phyloP scores from a whole-genome alignment of 1,140 invertebrate species.

The Bilobella aurantiaca region DNA sequence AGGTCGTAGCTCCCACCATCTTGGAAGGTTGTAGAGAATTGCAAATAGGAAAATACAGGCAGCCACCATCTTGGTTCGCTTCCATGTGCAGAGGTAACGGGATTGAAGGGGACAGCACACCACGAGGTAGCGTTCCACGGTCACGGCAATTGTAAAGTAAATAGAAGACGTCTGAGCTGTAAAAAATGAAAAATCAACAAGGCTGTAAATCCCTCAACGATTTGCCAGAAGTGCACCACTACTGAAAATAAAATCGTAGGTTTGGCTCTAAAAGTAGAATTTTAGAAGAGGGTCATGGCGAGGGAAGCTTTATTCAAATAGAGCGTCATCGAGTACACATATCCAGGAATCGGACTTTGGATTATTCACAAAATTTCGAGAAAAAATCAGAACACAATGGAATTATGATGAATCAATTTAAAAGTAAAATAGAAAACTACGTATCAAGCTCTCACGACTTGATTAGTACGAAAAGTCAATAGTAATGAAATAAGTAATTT shows the following conservation, averaged over 20 bases:
- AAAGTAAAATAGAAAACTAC: too few relatives aligned
- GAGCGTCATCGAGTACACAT: not conserved
- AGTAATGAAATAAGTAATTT: too few relatives aligned
- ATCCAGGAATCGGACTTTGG: too few relatives aligned
- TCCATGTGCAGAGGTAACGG: not conserved
- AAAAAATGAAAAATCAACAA: conserved; percentile 6
- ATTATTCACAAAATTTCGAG: too few relatives aligned
- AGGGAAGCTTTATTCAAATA: not conserved
- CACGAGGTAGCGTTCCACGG: conserved; percentile 1
- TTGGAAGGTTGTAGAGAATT: conserved; percentile 9
- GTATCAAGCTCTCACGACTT: too few relatives aligned
- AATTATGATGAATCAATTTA: too few relatives aligned
- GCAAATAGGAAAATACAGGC: not conserved
- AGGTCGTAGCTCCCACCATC: conserved; percentile 18
- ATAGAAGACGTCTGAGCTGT: conserved; percentile 2
- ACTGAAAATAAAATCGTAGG: not conserved
- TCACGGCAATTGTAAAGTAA: conserved; percentile 10
- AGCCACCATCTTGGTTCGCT: not conserved
- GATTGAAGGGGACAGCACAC: not conserved
- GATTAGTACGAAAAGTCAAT: too few relatives aligned
- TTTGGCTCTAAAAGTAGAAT: not conserved
- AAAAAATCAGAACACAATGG: too few relatives aligned
- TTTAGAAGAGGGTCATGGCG: not conserved
- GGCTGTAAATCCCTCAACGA: too few relatives aligned
- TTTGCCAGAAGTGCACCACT: too few relatives aligned